These are phyloP conservation scores for Poecilia gillii DNA, from an alignment of 2,797 vertebrate species.

Conservation along the genomic window DNA sequence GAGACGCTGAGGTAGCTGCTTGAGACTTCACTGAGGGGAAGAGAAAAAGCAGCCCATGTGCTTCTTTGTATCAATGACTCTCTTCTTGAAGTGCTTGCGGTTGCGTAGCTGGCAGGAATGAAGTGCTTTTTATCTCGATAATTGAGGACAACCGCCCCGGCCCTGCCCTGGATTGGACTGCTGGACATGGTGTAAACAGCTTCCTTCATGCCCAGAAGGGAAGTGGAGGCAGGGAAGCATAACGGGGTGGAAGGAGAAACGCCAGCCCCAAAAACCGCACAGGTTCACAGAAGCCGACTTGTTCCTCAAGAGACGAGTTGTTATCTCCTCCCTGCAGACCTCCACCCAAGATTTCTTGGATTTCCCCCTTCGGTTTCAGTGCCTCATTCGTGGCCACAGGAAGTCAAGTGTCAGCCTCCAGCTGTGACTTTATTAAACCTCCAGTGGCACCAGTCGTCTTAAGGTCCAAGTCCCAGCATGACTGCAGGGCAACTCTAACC, in stretches of 20 bases:
- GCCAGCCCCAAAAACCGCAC: conserved; percentile 29
- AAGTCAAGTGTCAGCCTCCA: conserved; percentile 36
- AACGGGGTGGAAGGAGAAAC: conserved; percentile 54
- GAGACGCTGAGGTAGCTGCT: conserved; percentile 56
- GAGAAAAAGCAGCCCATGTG: conserved; percentile 61
- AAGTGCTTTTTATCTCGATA: conserved; percentile 70
- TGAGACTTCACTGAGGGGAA: conserved; percentile 55
- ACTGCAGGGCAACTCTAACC: conserved; percentile 52
- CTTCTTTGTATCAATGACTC: conserved; percentile 56
- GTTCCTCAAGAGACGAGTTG: conserved; percentile 42
- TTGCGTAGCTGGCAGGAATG: conserved; percentile 53
- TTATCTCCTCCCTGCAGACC: conserved; percentile 67
- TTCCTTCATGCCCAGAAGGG: conserved; percentile 56
- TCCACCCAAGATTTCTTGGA: conserved; percentile 64
- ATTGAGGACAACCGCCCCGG: conserved; percentile 79
- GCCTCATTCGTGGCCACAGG: conserved; percentile 50
- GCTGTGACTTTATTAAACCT: conserved; percentile 43
- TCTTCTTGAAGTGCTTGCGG: conserved; percentile 39
- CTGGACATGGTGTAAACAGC: conserved; percentile 57
- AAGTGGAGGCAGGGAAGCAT: conserved; percentile 69
- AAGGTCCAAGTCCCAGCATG: conserved; percentile 68
- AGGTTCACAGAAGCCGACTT: conserved; percentile 30
- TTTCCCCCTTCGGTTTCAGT: conserved; percentile 43
- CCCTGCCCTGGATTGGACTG: conserved; percentile 65
- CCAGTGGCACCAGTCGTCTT: conserved; percentile 60